phyloP scores from a whole-genome alignment of 2,888 invertebrate genomes.

The Tetragonisca angustula region DNA sequence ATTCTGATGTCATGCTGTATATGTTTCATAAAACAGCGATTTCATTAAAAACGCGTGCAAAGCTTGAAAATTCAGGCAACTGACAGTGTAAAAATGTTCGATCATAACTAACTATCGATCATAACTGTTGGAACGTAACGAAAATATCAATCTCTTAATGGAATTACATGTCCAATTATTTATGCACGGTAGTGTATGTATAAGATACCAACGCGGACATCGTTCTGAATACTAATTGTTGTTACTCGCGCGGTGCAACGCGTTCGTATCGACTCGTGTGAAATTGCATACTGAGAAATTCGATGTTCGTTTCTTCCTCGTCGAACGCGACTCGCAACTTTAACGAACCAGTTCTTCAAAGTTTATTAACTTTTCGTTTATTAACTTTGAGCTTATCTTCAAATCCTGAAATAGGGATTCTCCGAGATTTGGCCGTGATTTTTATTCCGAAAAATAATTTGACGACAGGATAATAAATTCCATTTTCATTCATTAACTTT shows the following conservation, averaged over 20 bases:
- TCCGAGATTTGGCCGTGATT: not conserved
- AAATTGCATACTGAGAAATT: conserved; percentile 3
- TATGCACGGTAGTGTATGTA: too few species aligned
- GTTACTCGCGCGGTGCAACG: not conserved
- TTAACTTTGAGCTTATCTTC: not conserved
- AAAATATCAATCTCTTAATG: too few species aligned
- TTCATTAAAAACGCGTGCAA: too few species aligned
- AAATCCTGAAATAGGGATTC: too few species aligned
- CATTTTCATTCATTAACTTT: too few species aligned
- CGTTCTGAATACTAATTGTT: conserved; percentile 35
- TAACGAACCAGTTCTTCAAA: not conserved
- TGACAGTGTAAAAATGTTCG: too few species aligned
- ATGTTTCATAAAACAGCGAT: too few species aligned
- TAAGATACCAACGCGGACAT: conserved; percentile 16
- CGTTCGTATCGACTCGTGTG: not conserved
- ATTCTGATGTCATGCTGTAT: too few species aligned
- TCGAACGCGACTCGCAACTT: not conserved
- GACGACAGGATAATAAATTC: not conserved
- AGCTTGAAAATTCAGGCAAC: too few species aligned
- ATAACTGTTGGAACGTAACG: too few species aligned
- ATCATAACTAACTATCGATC: too few species aligned
- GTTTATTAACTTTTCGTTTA: not conserved
- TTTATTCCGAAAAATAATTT: not conserved
- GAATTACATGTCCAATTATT: too few species aligned
- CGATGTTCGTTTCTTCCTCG: not conserved